Evolutionary conservation across 2,797 vertebrate genomes (phyloP).

Genomic region (Rhincodon typus): DNA sequence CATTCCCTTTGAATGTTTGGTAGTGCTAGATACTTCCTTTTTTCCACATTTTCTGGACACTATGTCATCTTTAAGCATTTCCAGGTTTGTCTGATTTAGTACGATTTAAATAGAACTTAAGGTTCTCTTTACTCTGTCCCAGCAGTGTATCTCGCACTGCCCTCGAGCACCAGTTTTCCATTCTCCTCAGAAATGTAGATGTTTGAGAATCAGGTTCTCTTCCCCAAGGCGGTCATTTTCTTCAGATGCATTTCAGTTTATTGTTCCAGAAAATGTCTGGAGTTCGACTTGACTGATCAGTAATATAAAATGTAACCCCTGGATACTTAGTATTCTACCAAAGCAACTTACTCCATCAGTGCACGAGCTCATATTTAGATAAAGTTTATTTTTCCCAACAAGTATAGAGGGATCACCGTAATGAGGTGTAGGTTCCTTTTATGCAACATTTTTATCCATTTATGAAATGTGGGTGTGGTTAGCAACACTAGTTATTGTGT

Average conservation of each 20-base stretch:
- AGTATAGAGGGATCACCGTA: not conserved
- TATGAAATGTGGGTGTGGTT: not conserved
- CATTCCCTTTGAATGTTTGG: not conserved
- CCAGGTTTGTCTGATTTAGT: not conserved
- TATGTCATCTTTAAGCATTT: not conserved
- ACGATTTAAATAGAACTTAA: not conserved
- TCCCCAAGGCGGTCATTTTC: not conserved
- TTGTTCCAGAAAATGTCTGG: conserved; percentile 10
- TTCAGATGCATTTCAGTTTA: not conserved
- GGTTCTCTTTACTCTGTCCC: not conserved
- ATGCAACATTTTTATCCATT: not conserved
- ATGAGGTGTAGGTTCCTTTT: not conserved
- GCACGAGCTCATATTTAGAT: not conserved
- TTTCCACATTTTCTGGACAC: not conserved
- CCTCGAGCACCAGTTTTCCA: not conserved
- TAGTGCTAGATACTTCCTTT: not conserved
- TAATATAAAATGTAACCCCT: not conserved
- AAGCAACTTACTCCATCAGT: not conserved
- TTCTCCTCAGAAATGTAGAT: not conserved
- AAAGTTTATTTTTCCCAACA: not conserved
- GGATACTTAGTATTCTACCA: not conserved
- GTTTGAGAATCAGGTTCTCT: conserved; percentile 15
- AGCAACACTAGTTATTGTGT: not conserved
- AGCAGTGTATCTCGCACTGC: not conserved
- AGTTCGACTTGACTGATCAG: conserved; percentile 13